Conservation (phyloP, 2,888 invertebrate genomes). For the Agonopterix heracliana region DNA sequence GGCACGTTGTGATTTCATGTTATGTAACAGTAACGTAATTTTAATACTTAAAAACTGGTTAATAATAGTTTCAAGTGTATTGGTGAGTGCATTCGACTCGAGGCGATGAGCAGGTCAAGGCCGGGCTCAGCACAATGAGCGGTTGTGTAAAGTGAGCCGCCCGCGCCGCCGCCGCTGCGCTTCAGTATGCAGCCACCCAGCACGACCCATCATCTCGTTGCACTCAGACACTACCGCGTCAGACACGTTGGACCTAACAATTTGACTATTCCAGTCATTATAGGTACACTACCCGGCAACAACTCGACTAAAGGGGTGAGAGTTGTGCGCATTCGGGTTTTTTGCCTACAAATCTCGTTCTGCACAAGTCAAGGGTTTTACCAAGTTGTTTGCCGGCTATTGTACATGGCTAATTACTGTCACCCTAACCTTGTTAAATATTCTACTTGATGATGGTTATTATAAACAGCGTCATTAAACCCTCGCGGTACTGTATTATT, state of each 20-base stretch:
- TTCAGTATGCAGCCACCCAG: neutral
- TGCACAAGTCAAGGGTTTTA: too few species aligned
- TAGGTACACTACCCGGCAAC: neutral
- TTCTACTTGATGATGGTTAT: conserved; percentile 18
- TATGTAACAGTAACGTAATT: conserved; percentile 15
- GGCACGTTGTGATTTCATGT: conserved; percentile 9
- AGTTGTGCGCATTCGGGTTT: too few species aligned
- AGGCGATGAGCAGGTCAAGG: conserved; percentile 67
- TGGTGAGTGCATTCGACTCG: conserved; percentile 44
- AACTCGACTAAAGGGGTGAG: too few species aligned
- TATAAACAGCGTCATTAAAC: conserved; percentile 24
- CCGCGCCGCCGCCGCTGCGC: conserved; percentile 3
- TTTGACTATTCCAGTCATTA: neutral
- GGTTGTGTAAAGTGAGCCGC: conserved; percentile 51
- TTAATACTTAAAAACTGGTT: conserved; percentile 14
- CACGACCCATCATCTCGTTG: neutral
- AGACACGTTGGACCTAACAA: neutral
- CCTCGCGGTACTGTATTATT: conserved; percentile 32
- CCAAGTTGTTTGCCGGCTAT: neutral
- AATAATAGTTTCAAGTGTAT: conserved; percentile 42
- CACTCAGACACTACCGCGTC: neutral
- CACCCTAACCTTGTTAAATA: conserved; percentile 27
- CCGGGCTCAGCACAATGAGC: conserved; percentile 38
- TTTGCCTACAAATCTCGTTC: too few species aligned
- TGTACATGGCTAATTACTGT: neutral